Base-by-base conservation (phyloP, 2,797 vertebrate genomes). In the Moxostoma hubbsi region DNA sequence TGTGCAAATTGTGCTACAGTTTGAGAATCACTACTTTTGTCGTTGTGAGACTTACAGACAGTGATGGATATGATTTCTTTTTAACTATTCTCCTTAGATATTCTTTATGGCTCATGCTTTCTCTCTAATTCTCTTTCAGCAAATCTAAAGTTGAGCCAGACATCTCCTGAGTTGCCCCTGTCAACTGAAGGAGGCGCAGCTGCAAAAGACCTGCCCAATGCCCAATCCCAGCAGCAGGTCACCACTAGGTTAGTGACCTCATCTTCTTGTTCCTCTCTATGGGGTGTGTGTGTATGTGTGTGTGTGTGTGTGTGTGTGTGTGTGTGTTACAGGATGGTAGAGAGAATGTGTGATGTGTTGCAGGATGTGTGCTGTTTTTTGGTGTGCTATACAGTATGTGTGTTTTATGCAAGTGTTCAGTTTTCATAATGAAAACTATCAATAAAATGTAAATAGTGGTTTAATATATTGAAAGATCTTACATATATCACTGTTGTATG, bases 211-310 rank as follows among this genome's bases (percentile, higher is more conserved):
- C 89, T 97, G 84, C 94, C 95, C 85, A 97, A 96, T 9, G 93
- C 96, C 71, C 94, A 94, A 46, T 94, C 95, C 0, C 96, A 97
- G 86, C 95, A 96, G 89, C 96, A 96, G 90, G 95, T 96, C 88
- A 93, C 88, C 84, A 82, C 94, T 84, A 92, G 89, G 95, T 94
- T 90, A 86, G 86, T 66, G n/a, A 43, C 16, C 66, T 51, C 51
- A 77, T 85, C 88, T 24, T 70, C 64, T 45, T 46, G 13, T 69
- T 77, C 66, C 7, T 45, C 53, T 65, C 46, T 59, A 13, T 43
- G 59, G 36, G 57, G 62, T 9, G 85, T 87, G 10, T 13, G n/a
- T 54, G 85, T 87, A 8, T 13, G n/a, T 54, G 24, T 24, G 18
- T 24, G 18, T 24, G 12, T 18, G 68, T 68, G 51, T 63, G 24